Conservation (phyloP, 2,113 vertebrate species). For the Plestiodon gilberti region DNA sequence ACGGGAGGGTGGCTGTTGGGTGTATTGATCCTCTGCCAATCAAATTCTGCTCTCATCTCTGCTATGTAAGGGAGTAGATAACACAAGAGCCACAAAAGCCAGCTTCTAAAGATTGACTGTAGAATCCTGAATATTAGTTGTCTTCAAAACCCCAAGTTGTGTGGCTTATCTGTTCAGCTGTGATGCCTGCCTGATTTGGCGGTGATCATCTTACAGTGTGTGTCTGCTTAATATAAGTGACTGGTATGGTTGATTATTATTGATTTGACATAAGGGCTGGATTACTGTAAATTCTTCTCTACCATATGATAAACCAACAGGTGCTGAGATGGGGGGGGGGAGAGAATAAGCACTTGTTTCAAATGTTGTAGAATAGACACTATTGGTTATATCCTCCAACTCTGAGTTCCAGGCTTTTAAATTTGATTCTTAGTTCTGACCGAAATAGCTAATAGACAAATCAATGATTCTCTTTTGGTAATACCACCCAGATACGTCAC, state of each 20-base stretch:
- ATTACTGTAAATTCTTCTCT: not conserved
- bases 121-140: not conserved
- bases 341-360: not conserved
- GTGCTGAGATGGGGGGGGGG: not conserved
- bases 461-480: conserved; percentile 39
- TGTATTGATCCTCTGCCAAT: not conserved
- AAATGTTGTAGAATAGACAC: not conserved
- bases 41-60: not conserved
- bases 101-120: not conserved
- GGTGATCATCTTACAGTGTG: not conserved
- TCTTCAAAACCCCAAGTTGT: not conserved
- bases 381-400: not conserved
- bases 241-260: not conserved
- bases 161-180: not conserved
- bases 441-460: conserved; percentile 31
- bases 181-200: not conserved
- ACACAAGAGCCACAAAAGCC: not conserved
- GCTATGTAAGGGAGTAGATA: not conserved
- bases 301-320: not conserved
- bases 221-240: not conserved
- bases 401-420: not conserved
- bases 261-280: not conserved
- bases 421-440: conserved; percentile 5
- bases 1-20: not conserved
- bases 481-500: not conserved